Base-by-base conservation (phyloP, 1,140 invertebrate species). In the Philaenus spumarius region DNA sequence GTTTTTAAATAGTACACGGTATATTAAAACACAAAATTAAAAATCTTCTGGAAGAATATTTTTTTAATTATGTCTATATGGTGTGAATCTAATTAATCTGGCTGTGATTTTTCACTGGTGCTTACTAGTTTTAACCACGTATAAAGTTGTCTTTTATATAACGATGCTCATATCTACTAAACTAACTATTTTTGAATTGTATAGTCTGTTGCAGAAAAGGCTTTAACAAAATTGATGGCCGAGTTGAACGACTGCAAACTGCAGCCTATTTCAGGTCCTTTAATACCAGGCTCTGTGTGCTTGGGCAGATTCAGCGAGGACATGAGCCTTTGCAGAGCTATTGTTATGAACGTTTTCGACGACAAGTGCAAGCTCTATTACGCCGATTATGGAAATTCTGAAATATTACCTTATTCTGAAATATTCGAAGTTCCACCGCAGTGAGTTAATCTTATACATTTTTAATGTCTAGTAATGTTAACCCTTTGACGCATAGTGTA, bases 371-470 rank as follows among this genome's bases (percentile, higher is more conserved):
- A 84, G 72, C 75, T 89, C 12, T 86, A 83, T 65, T 90, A 86
- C 67, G 84, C 88, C 17, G 87, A 90, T 71, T 89, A 84, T 69
- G 87, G 87, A 6, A 84, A 87, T 63, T 82, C 80, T 3, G 86
- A 87, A 72, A 68, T 81, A 59, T 75, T 89, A 22, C 76, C 79
- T 3, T 80, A 81, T 34, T 78, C 80, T 57, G 79, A 85, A 61
- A 80, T 90, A 30, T 90, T 78, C 70, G 79, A 85, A 69, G 80
- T 90, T 61, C 86, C 87, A 1, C 73, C 80, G 23, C 79, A 83
- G 63, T 82, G 81, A 71, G 77, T 59, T n/a, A n/a, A n/a, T n/a
- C n/a, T n/a, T n/a, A n/a, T n/a, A n/a, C n/a, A n/a, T n/a, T n/a
- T n/a, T n/a, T n/a, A n/a, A n/a, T n/a, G n/a, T n/a, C n/a, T n/a